Evolutionary conservation across 2,113 vertebrate genomes (phyloP).

Genomic region (Labeo catla): DNA sequence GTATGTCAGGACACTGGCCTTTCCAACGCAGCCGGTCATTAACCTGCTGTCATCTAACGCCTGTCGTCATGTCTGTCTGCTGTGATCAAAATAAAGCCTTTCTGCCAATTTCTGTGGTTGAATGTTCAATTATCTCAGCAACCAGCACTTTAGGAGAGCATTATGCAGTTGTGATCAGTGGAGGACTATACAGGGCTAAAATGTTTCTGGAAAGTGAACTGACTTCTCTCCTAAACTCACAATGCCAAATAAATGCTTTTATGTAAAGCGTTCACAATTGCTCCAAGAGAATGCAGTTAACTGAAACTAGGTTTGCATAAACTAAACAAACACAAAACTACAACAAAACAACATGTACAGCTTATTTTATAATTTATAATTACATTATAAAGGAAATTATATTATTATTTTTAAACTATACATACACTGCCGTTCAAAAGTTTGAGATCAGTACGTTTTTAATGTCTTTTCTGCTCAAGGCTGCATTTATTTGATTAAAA

Average conservation of each 20-base stretch:
- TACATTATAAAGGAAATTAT: not conserved
- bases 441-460: too few relatives aligned
- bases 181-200: not conserved
- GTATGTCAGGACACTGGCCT: not conserved
- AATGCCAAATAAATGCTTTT: not conserved
- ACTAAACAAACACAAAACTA: not conserved
- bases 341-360: not conserved
- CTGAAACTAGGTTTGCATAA: not conserved
- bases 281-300: not conserved
- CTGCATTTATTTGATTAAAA: too few relatives aligned
- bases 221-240: not conserved
- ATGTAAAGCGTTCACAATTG: not conserved
- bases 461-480: too few relatives aligned
- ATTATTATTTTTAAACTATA: too few relatives aligned
- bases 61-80: slow-evolving; percentile 12
- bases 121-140: slow-evolving; percentile 7
- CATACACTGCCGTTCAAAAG: too few relatives aligned
- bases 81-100: slow-evolving; percentile 12
- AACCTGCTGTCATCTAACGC: slow-evolving; percentile 6
- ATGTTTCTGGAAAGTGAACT: not conserved
- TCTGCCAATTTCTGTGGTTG: not conserved
- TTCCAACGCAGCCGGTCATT: not conserved
- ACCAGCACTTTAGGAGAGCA: not conserved
- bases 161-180: not conserved
- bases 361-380: not conserved